Conservation (phyloP, 1,140 invertebrate genomes). For the Palaemon carinicauda region DNA sequence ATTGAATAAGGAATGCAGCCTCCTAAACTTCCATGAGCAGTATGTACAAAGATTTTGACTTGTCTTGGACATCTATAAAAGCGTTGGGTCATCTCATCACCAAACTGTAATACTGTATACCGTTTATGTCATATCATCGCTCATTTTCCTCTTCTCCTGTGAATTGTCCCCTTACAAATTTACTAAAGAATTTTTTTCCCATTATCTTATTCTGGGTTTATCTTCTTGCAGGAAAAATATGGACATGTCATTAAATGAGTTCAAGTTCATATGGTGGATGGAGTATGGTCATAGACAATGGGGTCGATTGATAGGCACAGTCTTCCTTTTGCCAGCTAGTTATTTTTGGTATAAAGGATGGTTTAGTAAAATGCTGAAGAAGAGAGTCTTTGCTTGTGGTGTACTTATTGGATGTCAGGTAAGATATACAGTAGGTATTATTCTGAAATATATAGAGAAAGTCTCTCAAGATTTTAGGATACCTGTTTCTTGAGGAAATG, state of each 20-base stretch:
- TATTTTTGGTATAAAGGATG: constrained; percentile 87
- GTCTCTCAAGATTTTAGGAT: too few relatives aligned
- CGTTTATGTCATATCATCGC: too few relatives aligned
- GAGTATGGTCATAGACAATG: constrained; percentile 97
- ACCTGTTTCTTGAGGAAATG: too few relatives aligned
- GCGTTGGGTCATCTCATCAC: too few relatives aligned
- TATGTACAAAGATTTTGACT: too few relatives aligned
- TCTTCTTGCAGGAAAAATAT: constrained; percentile 75
- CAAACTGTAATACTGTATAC: too few relatives aligned
- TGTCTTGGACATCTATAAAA: too few relatives aligned
- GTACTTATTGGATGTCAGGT: constrained; percentile 87
- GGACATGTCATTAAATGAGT: constrained; percentile 90
- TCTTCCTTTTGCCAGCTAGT: constrained; percentile 85
- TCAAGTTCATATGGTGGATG: constrained; percentile 99
- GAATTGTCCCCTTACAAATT: neutral
- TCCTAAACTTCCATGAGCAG: too few relatives aligned
- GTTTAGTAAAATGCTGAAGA: constrained; percentile 81
- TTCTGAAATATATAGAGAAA: neutral
- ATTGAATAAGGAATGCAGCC: too few relatives aligned
- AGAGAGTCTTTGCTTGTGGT: constrained; percentile 78
- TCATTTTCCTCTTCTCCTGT: neutral
- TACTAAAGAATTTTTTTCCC: neutral
- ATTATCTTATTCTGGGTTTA: neutral
- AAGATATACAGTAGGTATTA: constrained; percentile 61
- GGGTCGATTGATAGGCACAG: constrained; percentile 90